Conservation (phyloP, 2,888 invertebrate species). For the Eulithis testata region DNA sequence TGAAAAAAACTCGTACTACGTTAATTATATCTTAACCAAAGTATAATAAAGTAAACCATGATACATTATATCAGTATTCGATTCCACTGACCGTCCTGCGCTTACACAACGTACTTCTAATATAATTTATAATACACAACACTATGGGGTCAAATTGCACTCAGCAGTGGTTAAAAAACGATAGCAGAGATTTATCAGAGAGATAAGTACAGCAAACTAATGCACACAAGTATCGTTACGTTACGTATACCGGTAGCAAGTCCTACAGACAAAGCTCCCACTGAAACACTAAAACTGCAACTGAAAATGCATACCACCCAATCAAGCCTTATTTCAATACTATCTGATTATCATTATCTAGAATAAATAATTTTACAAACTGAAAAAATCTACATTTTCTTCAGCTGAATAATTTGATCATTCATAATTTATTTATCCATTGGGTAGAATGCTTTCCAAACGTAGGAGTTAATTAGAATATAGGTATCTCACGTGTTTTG, state of each 20-base stretch:
- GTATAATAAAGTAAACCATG: slow-evolving; percentile 80
- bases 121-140: slow-evolving; percentile 80
- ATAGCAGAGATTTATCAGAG: slow-evolving; percentile 62
- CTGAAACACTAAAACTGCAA: slow-evolving; percentile 40
- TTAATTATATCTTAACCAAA: slow-evolving; percentile 80
- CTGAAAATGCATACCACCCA: slow-evolving; percentile 62
- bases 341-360: slow-evolving; percentile 57
- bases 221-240: slow-evolving; percentile 39
- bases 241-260: slow-evolving; percentile 48
- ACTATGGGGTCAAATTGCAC: slow-evolving; percentile 72
- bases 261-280: slow-evolving; percentile 32
- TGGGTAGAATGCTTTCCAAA: slow-evolving; percentile 66
- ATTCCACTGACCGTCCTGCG: slow-evolving; percentile 66
- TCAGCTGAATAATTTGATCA: slow-evolving; percentile 71
- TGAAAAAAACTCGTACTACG: slow-evolving; percentile 69
- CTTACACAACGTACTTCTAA: slow-evolving; percentile 70
- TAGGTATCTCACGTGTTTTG: slow-evolving; percentile 76
- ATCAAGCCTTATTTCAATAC: slow-evolving; percentile 59
- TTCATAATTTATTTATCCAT: slow-evolving; percentile 60
- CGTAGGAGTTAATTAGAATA: slow-evolving; percentile 55
- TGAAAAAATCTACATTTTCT: slow-evolving; percentile 71
- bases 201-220: slow-evolving; percentile 70
- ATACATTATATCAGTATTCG: slow-evolving; percentile 77
- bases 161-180: slow-evolving; percentile 69
- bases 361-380: slow-evolving; percentile 75